These are phyloP conservation scores for Tonatia bakeri DNA, from an alignment of 2,113 vertebrate species.

Conservation along the genomic window DNA sequence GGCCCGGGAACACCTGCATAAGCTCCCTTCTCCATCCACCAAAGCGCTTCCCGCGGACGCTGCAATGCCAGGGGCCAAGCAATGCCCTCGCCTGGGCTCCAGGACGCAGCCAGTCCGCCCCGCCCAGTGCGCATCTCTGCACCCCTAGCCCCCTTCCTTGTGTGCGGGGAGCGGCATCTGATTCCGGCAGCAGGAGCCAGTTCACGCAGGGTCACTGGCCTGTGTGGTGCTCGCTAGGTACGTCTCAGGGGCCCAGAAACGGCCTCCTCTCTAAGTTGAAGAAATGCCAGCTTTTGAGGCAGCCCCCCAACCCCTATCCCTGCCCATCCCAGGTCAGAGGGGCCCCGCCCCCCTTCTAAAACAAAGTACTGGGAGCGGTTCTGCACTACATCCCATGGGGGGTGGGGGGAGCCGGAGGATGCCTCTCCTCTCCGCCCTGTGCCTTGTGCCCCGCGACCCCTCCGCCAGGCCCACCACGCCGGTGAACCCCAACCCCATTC, in stretches of 20 bases:
- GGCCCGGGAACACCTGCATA: neutral
- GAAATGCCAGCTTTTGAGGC: neutral
- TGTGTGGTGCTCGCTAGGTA: neutral
- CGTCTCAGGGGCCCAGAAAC: neutral
- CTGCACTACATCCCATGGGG: too few relatives aligned
- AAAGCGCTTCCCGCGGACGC: neutral
- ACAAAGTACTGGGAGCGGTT: neutral
- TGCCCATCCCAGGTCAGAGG: neutral
- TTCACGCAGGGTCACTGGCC: too few relatives aligned
- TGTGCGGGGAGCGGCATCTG: neutral
- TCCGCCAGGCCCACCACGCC: neutral
- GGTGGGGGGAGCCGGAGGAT: neutral
- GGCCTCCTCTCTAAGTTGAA: neutral
- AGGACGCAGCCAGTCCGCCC: neutral
- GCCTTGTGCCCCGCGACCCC: neutral
- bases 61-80: neutral
- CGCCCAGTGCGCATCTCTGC: neutral
- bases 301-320: rapidly evolving
- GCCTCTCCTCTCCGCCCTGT: neutral
- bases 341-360: neutral
- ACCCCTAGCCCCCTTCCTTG: neutral
- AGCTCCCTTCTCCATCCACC: neutral
- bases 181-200: neutral
- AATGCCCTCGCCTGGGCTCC: neutral
- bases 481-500: neutral